These are phyloP conservation scores for Drosophila nr. perissopoda DNA, from an alignment of 2,888 invertebrate genomes.

Conservation along the genomic window DNA sequence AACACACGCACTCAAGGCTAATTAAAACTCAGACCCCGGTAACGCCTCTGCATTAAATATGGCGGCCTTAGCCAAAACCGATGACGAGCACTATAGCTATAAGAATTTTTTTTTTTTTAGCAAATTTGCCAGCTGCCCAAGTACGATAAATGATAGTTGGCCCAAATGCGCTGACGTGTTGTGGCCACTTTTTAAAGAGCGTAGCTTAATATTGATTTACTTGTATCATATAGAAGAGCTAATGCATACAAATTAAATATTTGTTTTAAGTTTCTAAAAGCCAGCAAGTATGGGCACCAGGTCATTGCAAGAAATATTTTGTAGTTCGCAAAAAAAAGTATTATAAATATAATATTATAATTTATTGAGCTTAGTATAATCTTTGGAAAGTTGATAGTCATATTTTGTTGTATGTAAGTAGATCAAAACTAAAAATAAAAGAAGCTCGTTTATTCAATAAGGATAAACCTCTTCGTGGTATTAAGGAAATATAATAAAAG, in stretches of 20 bases:
- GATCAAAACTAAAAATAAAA: not conserved
- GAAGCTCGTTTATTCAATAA: not conserved
- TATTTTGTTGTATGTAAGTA: not conserved
- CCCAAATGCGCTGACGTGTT: conserved; percentile 67
- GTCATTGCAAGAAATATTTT: not conserved
- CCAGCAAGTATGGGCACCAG: not conserved
- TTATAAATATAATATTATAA: not conserved
- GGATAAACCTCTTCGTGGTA: not conserved
- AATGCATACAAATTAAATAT: not conserved
- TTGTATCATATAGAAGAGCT: not conserved
- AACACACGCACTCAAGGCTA: conserved; percentile 76
- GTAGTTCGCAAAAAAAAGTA: not conserved
- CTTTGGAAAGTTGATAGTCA: not conserved
- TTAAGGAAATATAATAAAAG: not conserved
- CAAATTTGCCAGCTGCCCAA: conserved; percentile 23
- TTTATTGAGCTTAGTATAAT: not conserved
- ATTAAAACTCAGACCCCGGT: conserved; percentile 69
- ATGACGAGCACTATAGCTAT: conserved; percentile 34
- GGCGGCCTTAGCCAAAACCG: conserved; percentile 10
- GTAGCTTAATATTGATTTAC: not conserved
- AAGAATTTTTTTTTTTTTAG: not conserved
- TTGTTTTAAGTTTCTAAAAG: not conserved
- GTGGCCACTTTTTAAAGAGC: conserved; percentile 14
- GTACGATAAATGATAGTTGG: conserved; percentile 45
- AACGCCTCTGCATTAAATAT: conserved; percentile 54